phyloP scores from a whole-genome alignment of 2,113 vertebrate genomes.

The Dromas ardeola region DNA sequence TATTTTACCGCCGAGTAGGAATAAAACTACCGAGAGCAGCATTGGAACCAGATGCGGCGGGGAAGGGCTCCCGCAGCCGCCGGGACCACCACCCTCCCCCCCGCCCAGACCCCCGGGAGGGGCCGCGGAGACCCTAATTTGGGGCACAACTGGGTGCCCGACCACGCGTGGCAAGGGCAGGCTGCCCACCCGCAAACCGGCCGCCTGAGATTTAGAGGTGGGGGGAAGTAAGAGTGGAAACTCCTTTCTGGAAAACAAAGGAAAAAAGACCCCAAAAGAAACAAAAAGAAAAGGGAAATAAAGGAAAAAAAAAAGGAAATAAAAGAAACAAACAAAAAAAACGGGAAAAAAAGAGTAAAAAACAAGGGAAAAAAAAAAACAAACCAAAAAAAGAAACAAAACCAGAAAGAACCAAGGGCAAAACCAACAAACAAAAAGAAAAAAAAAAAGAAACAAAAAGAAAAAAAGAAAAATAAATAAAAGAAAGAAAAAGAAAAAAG shows the following conservation, averaged over 20 bases:
- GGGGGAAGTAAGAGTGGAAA: not conserved
- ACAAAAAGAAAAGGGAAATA: too few relatives aligned
- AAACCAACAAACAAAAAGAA: not conserved
- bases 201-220: not conserved
- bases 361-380: too few relatives aligned
- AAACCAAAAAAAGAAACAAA: too few relatives aligned
- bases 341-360: too few relatives aligned
- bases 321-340: fast-evolving
- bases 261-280: not conserved
- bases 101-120: fast-evolving
- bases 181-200: fast-evolving
- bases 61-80: not conserved
- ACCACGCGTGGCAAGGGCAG: not conserved
- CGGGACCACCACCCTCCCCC: fast-evolving
- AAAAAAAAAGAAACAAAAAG: too few relatives aligned
- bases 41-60: conserved; percentile 33
- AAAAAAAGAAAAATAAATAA: fast-evolving
- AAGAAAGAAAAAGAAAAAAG: too few relatives aligned
- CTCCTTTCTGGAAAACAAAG: not conserved
- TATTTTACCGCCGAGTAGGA: not conserved
- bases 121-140: fast-evolving
- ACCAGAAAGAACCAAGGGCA: too few relatives aligned
- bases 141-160: not conserved
- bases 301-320: too few relatives aligned
- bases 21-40: conserved; percentile 38